phyloP scores from a whole-genome alignment of 2,113 vertebrate genomes.

The Marmota monax region DNA sequence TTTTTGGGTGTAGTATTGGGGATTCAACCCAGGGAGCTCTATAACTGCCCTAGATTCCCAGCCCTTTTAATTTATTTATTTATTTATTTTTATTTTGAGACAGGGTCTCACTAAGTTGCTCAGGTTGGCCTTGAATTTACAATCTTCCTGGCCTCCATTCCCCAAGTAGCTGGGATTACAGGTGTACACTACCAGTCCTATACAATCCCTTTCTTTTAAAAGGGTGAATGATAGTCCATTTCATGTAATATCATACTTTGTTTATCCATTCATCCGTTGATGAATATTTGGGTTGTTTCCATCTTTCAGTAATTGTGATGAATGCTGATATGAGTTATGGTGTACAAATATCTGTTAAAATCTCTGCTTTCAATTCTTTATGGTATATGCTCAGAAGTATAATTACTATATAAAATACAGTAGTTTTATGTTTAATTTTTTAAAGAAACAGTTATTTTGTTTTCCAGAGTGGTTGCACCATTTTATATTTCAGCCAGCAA shows the following conservation, averaged over 20 bases:
- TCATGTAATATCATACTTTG: not conserved
- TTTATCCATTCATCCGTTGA: not conserved
- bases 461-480: not conserved
- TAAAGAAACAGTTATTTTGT: not conserved
- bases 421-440: not conserved
- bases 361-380: not conserved
- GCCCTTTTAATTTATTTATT: too few species aligned
- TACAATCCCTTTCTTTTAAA: not conserved
- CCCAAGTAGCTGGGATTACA: too few species aligned
- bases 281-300: not conserved
- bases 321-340: not conserved
- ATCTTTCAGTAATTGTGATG: not conserved
- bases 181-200: too few species aligned
- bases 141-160: too few species aligned
- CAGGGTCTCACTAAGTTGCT: too few species aligned
- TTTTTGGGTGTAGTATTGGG: too few species aligned
- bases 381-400: not conserved
- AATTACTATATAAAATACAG: not conserved
- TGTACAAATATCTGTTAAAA: not conserved
- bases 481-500: not conserved
- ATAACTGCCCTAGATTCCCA: too few species aligned
- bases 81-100: too few species aligned
- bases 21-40: too few species aligned
- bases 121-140: too few species aligned
- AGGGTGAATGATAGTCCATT: not conserved